Percentiles rank a stretch among this genome's conserved stretches.
Evolutionary conservation across 2,888 invertebrate species (phyloP).

Genomic region (Campoplex capitator): DNA sequence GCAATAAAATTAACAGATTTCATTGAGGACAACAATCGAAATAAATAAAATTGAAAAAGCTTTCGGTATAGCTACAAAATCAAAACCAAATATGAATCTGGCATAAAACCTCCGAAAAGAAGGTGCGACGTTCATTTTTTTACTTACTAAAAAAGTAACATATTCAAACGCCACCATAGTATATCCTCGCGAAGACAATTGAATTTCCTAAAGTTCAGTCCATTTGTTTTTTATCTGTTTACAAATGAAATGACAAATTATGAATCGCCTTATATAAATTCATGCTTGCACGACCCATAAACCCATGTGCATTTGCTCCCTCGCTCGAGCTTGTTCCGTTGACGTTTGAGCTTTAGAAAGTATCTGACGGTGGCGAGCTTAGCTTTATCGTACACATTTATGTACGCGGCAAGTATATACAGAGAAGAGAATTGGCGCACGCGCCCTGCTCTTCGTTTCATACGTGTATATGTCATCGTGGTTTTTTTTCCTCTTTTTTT

Average conservation of each 20-base stretch:
- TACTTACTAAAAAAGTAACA: background rate
- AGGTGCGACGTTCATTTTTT: background rate
- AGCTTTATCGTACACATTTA: constrained; percentile 60
- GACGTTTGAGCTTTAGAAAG: constrained; percentile 72
- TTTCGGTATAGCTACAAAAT: background rate
- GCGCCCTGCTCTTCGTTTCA: background rate
- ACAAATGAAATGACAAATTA: background rate
- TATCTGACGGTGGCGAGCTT: constrained; percentile 53
- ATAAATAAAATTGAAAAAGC: background rate
- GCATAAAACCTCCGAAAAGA: background rate
- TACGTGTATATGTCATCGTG: constrained; percentile 14
- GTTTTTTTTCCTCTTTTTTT: constrained; percentile 11
- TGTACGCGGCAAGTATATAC: constrained; percentile 30
- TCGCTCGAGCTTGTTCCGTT: constrained; percentile 57
- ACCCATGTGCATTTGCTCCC: constrained; percentile 37
- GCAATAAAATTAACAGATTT: background rate
- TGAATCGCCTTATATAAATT: background rate
- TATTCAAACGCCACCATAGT: background rate
- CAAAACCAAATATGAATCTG: background rate
- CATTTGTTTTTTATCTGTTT: background rate
- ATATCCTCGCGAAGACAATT: background rate
- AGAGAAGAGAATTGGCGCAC: constrained; percentile 56
- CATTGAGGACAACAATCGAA: background rate
- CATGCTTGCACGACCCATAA: constrained; percentile 27
- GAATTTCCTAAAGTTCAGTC: background rate